Evolutionary conservation across 1,140 invertebrate species (phyloP), one percentile per base, ranked within the genome.

Genomic region (Pararge aegeria): DNA sequence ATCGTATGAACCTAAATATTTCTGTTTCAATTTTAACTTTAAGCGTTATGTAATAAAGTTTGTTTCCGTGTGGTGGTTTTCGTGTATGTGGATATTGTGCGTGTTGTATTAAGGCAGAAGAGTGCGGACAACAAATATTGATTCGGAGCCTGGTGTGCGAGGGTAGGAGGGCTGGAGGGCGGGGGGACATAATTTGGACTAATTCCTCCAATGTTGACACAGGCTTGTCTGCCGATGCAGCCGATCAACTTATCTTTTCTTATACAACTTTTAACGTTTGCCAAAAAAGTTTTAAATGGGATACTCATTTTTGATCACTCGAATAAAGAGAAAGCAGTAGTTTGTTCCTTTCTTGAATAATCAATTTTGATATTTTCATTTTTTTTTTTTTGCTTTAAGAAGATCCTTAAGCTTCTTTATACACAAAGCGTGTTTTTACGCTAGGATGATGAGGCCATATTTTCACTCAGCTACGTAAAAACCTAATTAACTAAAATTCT

Each of bases 41-140:
- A 20, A 62, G 20, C 0, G 0, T 0, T 0, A 12, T 15, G 0
- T 0, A 0, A 5, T 64, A 77, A 10, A 27, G 66, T 69, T 51
- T 4, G 60, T n/a, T 63, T 66, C 77, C 5, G 15, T 10, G 34
- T 62, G 24, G 5, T 10, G 2, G 46, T 16, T 27, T 49, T 16
- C 54, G 40, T 69, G 66, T 72, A 68, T 73, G 80, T 83, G 77
- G 76, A 79, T 64, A 78, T 86, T 76, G 81, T 87, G 86, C 86
- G 83, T 89, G 83, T 85, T 82, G 76, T 87, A 85, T 83, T 80
- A 87, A 85, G 80, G 80, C 80, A 89, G 86, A 89, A 89, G 86
- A 89, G 86, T 83, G 73, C 83, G 83, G 86, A 87, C 86, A 80
- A 87, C 83, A 89, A 89, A 89, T 89, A 89, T 89, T 89, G 86